phyloP scores from a whole-genome alignment of 2,888 invertebrate species.

The Megamerina dolium region DNA sequence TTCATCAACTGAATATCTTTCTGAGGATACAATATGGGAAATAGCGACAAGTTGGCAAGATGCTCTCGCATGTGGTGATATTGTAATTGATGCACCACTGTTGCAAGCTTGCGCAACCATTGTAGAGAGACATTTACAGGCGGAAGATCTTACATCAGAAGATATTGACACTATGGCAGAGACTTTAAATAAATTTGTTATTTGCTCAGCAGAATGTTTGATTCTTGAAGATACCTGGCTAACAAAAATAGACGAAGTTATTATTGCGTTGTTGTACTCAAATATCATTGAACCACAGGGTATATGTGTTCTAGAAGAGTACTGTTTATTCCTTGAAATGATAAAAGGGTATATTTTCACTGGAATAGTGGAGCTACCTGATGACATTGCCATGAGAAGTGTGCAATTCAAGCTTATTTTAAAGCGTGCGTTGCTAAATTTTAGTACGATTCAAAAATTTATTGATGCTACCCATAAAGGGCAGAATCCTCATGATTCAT shows the following conservation, averaged over 20 bases:
- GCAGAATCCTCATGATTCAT: slow-evolving; percentile 11
- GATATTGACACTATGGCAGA: slow-evolving; percentile 35
- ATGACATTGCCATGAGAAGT: background rate
- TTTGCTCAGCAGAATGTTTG: slow-evolving; percentile 40
- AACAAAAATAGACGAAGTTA: slow-evolving; percentile 30
- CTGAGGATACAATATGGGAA: slow-evolving; percentile 54
- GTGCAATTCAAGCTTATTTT: slow-evolving; percentile 18
- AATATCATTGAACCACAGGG: slow-evolving; percentile 9
- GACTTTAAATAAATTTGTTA: slow-evolving; percentile 36
- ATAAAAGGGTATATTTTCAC: slow-evolving; percentile 26
- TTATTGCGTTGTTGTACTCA: slow-evolving; percentile 19
- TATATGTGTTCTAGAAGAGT: slow-evolving; percentile 22
- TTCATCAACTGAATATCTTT: slow-evolving; percentile 35
- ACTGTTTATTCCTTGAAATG: slow-evolving; percentile 33
- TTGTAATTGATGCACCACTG: slow-evolving; percentile 31
- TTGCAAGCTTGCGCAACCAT: slow-evolving; percentile 31
- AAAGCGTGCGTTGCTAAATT: slow-evolving; percentile 33
- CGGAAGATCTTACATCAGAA: slow-evolving; percentile 14
- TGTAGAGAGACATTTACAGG: slow-evolving; percentile 26
- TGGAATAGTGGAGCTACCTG: slow-evolving; percentile 12
- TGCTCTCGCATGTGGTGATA: slow-evolving; percentile 47
- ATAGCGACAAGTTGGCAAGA: slow-evolving; percentile 57
- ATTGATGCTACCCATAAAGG: too few species aligned
- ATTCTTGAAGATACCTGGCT: slow-evolving; percentile 28
- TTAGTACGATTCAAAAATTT: slow-evolving; percentile 35